Percentiles rank a stretch among this genome's conserved stretches.
Conservation (phyloP, 2,888 invertebrate species). For the Neelides folsomi region DNA sequence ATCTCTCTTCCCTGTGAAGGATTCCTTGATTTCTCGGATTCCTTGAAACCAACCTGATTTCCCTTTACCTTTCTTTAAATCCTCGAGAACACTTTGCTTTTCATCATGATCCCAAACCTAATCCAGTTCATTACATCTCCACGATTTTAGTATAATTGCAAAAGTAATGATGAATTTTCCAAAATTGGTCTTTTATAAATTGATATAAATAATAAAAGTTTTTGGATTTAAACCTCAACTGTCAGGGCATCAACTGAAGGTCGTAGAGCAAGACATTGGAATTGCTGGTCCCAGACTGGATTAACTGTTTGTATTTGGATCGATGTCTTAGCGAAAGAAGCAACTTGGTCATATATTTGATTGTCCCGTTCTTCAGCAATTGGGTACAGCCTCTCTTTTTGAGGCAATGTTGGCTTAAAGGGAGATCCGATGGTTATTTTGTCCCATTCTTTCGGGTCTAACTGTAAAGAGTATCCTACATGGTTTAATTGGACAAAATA, state of each 20-base stretch:
- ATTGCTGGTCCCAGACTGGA: constrained; percentile 28
- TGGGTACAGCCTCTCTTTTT: constrained; percentile 7
- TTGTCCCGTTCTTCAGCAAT: constrained; percentile 14
- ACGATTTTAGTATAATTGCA: too few species aligned
- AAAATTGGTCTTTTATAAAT: too few species aligned
- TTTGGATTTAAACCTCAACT: constrained; percentile 15
- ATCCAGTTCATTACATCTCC: background rate
- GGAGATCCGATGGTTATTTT: constrained; percentile 16
- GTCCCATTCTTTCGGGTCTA: constrained; percentile 25
- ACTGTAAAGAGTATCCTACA: constrained; percentile 20
- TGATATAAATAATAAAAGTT: too few species aligned
- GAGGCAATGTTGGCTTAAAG: constrained; percentile 3
- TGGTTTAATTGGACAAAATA: background rate
- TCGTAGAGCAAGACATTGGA: constrained; percentile 24
- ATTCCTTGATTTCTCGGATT: background rate
- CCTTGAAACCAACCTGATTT: background rate
- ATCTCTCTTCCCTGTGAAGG: constrained; percentile 15
- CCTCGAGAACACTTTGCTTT: background rate
- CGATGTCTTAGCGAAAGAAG: constrained; percentile 16
- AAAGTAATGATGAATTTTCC: too few species aligned
- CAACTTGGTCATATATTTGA: constrained; percentile 20
- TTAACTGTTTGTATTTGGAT: constrained; percentile 13
- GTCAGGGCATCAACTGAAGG: constrained; percentile 24
- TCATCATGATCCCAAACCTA: constrained; percentile 25
- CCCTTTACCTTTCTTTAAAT: background rate